Evolutionary conservation across 2,113 vertebrate species (phyloP), one percentile per base, ranked within the genome.

Genomic region (Ptyas mucosa): DNA sequence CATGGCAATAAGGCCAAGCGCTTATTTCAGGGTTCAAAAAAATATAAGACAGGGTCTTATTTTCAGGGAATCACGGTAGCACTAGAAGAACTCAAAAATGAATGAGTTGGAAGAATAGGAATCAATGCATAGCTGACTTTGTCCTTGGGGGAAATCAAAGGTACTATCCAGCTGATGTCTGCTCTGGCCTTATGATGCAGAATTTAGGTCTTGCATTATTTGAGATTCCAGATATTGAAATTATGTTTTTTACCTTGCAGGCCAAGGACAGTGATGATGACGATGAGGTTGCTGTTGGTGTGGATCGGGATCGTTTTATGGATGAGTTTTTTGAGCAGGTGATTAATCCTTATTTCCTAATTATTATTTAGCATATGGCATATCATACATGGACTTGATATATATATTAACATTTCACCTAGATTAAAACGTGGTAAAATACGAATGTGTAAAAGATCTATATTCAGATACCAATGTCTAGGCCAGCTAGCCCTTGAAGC

Each of bases 251-350:
- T 85, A 4, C 89, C 24, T 81, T 90, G n/a, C 69, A 98, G 98
- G 98, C 96, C 90, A 98, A 98, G 96, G 98, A 98, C 94, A 97
- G 97, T 46, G 98, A 98, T 20, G 97, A 98, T 0, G 97, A 98
- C 0, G 98, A 98, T 0, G 98, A 98, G 26, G 97, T 98, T 92
- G 95, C 97, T 9, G 97, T 98, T 92, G 96, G 96, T 0, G 93
- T 98, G 95, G 98, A 98, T 95, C 96, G 97, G 92, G 97, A 98
- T 69, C 97, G 94, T 90, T 98, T 98, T 94, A 98, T 98, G 98
- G 98, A 98, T 89, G 97, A 98, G 92, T 98, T 98, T 96, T 98
- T 98, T 18, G 97, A 98, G 92, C 98, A 98, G 97, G 98, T 98
- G 94, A 93, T 39, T 39, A 2, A 5, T 39, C 29, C 0, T 85